A percentile compares a stretch with the other conserved stretches of the same genome.
Evolutionary conservation across 1,140 invertebrate genomes (phyloP).

Genomic region (Cotesia vestalis): DNA sequence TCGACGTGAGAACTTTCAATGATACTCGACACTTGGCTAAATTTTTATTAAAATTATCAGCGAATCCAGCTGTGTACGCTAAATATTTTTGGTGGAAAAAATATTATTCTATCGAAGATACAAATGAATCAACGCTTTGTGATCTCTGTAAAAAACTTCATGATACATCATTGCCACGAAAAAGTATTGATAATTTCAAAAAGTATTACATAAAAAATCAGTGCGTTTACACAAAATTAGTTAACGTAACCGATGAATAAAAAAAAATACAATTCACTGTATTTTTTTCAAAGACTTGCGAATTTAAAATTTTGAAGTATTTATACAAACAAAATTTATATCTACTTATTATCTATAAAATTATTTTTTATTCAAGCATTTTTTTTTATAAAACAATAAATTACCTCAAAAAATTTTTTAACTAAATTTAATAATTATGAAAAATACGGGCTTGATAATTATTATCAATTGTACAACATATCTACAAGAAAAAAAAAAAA

Average conservation of each 20-base stretch:
- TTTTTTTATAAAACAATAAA: no score
- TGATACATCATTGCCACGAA: conserved; percentile 1
- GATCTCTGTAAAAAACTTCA: conserved; percentile 29
- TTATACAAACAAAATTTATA: no score
- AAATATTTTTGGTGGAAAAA: conserved; percentile 66
- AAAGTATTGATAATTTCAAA: conserved; percentile 22
- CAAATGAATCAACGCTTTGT: conserved; percentile 12
- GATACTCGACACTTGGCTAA: conserved; percentile 60
- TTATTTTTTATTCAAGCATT: no score
- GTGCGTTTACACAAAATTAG: conserved; percentile 3
- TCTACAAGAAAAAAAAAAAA: conserved; percentile 21
- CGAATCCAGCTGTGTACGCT: conserved; percentile 54
- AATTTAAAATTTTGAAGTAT: no score
- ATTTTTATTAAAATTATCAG: conserved; percentile 62
- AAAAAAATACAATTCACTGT: neutral
- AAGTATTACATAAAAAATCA: conserved; percentile 26
- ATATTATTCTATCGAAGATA: conserved; percentile 44
- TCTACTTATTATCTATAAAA: no score
- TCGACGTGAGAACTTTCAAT: conserved; percentile 66
- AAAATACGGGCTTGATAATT: conserved; percentile 17
- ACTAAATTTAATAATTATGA: neutral
- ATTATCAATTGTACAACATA: conserved; percentile 35
- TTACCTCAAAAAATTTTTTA: neutral
- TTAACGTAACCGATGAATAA: neutral
- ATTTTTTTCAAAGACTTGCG: no score